Conservation (phyloP, 2,888 invertebrate genomes). For the Limulus polyphemus region DNA sequence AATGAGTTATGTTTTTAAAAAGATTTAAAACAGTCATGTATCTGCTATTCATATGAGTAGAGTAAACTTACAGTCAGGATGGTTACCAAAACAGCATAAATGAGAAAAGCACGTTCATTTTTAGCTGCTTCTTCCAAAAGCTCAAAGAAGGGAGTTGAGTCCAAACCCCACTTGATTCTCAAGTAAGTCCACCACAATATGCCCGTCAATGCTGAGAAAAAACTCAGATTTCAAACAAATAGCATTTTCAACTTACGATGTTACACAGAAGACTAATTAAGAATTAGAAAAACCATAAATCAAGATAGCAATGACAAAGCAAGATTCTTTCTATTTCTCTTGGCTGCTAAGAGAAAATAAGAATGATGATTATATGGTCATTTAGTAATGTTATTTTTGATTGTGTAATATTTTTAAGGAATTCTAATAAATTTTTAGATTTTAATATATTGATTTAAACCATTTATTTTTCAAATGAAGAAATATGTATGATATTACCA, state of each 20-base stretch:
- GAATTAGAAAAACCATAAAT: conserved; percentile 29
- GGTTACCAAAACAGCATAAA: conserved; percentile 71
- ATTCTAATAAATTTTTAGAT: too few species aligned
- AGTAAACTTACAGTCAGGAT: conserved; percentile 60
- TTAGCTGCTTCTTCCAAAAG: conserved; percentile 62
- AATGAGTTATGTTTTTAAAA: background rate
- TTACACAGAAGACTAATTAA: too few species aligned
- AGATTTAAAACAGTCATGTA: conserved; percentile 3
- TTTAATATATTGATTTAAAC: too few species aligned
- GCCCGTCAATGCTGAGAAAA: conserved; percentile 47
- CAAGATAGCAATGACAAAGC: background rate
- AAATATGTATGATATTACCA: too few species aligned
- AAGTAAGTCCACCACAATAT: conserved; percentile 81
- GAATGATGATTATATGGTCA: too few species aligned
- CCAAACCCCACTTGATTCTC: conserved; percentile 54
- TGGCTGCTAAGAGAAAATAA: too few species aligned
- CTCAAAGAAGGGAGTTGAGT: conserved; percentile 41
- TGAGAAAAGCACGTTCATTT: conserved; percentile 73
- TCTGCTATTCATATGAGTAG: background rate
- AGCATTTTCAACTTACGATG: too few species aligned
- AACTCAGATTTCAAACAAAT: too few species aligned
- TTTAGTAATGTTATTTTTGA: too few species aligned
- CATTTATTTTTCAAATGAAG: too few species aligned
- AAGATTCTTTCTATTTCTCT: too few species aligned
- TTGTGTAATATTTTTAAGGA: too few species aligned